Evolutionary conservation across 2,797 vertebrate genomes (phyloP), one percentile per base, ranked within the genome.

Genomic region (Leptoclinus maculatus): DNA sequence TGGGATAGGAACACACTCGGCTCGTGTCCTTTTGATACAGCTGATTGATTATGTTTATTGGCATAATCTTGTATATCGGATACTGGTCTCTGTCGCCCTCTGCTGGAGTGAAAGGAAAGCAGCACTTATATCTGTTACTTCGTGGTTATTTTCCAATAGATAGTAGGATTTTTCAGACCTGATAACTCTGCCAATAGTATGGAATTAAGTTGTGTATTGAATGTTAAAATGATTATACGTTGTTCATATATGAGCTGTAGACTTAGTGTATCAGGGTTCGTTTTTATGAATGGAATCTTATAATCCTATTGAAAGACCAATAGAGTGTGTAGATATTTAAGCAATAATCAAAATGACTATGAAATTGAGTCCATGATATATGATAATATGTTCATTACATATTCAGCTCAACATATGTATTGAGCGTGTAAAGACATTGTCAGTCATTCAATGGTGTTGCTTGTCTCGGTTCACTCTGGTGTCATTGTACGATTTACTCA

Each of bases 71-170:
- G 12, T 38, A 4, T 5, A 41, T 39, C 14, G 0, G 27, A 59
- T 53, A 23, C 13, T 2, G 56, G 45, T 68, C 29, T 73, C 0
- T 41, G 65, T 69, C 64, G 58, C 75, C 72, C 29, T 58, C 74
- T 85, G 1, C 38, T 83, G 88, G 75, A 23, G 1, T 0, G 4
- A 74, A n/a, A 34, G 11, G 11, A 34, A 0, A 67, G 70, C 47
- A 23, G 7, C 64, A 70, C 10, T 43, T 17, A 14, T 12, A 9
- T 12, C 12, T 57, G 39, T 7, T 49, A 9, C 6, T 11, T 5
- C 6, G 7, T 25, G n/a, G 12, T 53, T 53, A 53, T 53, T 25
- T 49, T 49, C n/a, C n/a, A 25, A 13, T 11, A 1, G 1, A n/a
- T 49, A 45, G 17, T 8, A 49, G 8, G 4, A 14, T 25, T 13